Evolutionary conservation across 1,140 invertebrate species (phyloP), one percentile per base, ranked within the genome.

Genomic region (Physella acuta): DNA sequence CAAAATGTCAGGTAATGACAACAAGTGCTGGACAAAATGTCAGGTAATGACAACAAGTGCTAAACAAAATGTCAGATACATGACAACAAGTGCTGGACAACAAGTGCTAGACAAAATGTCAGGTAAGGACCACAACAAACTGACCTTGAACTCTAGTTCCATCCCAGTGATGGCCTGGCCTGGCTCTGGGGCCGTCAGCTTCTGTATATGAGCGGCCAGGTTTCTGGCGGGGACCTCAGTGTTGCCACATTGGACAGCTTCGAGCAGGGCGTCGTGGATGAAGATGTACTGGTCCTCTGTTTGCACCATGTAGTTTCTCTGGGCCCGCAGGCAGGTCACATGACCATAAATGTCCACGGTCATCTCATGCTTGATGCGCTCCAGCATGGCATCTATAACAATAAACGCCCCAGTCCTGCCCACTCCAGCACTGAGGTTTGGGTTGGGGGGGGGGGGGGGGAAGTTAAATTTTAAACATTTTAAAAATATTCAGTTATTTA

Each of bases 281-380:
- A 99, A 99, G 67, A 99, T 95, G 84, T 99, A 99, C 84, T 99
- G 98, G 84, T 99, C 97, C 84, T 99, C 97, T 0, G 97, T 99
- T 86, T 99, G 94, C 33, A 86, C 85, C 81, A 86, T 85, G 76
- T 85, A 85, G 76, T 86, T 86, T 24, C 98, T 89, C 84, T 99
- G 98, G 16, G 96, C 94, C 68, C 98, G 89, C 28, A 99, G 87
- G 80, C 94, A 97, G 2, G 96, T 99, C 3, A 99, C 97, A 86
- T 98, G 96, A 3, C 97, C 97, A 81, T 99, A 99, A 69, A 99
- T 98, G 82, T 99, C 97, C 8, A 99, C 93, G 64, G 94, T 96
- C 81, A 95, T 96, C 81, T 99, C 97, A 82, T 98, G 92, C 74
- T 82, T 81, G 37, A 86, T 82, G 53, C 97, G 87, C 80, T 99